These are phyloP conservation scores for Apostichopus japonicus DNA, from an alignment of 35 echinoderm and acorn worm genomes.

Conservation along the genomic window DNA sequence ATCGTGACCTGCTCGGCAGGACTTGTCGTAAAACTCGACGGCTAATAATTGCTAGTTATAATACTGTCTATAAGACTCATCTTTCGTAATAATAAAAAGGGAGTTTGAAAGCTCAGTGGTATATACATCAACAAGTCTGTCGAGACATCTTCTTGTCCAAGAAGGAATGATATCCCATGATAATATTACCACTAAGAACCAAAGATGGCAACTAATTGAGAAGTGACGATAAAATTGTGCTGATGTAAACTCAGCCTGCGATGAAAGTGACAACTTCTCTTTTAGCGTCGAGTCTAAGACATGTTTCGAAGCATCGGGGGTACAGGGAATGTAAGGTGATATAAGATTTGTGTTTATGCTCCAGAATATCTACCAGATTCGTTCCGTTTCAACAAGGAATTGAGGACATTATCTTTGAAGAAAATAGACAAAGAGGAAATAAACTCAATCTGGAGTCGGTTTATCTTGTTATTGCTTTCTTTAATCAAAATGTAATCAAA, in stretches of 20 bases:
- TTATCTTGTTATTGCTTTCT: background rate
- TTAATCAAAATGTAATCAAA: slow-evolving; percentile 7
- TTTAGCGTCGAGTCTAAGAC: background rate
- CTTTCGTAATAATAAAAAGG: slow-evolving; percentile 6
- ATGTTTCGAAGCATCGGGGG: background rate
- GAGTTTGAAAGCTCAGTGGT: slow-evolving; percentile 17
- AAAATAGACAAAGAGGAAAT: background rate
- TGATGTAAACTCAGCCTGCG: background rate
- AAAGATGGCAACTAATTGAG: slow-evolving; percentile 13
- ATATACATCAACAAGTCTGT: slow-evolving; percentile 14
- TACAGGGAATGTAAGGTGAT: background rate
- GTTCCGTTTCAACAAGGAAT: background rate
- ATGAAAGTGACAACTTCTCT: background rate
- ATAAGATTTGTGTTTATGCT: background rate
- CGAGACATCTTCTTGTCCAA: background rate
- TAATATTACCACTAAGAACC: background rate
- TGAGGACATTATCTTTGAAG: background rate
- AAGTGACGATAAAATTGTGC: slow-evolving; percentile 9
- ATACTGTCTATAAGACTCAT: slow-evolving; percentile 3
- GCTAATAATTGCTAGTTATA: slow-evolving; percentile 7
- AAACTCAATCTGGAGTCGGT: background rate
- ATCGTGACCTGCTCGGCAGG: background rate
- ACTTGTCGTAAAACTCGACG: background rate
- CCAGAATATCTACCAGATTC: background rate
- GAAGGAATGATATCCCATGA: slow-evolving; percentile 4